Conservation (phyloP, 64 coral and sea anemone species). For the Cladopsammia gracilis region DNA sequence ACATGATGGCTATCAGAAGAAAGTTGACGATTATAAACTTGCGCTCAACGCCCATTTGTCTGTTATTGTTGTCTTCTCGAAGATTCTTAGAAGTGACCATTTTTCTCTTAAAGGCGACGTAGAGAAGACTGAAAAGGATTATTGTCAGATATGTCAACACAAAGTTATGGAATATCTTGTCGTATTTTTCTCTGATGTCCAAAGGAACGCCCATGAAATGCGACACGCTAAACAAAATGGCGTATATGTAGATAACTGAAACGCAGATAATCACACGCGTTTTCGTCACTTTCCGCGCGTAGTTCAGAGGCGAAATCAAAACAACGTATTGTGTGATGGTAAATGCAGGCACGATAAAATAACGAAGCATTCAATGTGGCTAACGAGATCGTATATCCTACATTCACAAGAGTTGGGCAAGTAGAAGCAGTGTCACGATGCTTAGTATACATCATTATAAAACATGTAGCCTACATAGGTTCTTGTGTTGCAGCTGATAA, state of each 20-base stretch:
- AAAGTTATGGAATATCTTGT: constrained; percentile 9
- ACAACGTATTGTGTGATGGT: constrained; percentile 40
- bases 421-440: neutral
- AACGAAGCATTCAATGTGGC: constrained; percentile 32
- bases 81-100: neutral
- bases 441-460: neutral
- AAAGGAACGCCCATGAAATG: neutral
- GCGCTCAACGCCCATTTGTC: too few relatives aligned
- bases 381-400: neutral
- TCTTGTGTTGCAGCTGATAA: neutral
- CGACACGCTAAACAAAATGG: neutral
- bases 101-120: constrained; percentile 19
- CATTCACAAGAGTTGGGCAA: neutral
- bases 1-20: constrained; percentile 24
- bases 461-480: neutral
- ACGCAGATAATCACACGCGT: constrained; percentile 11
- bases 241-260: neutral
- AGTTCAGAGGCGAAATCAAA: constrained; percentile 27
- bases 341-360: constrained; percentile 14
- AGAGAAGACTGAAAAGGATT: neutral
- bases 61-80: neutral
- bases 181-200: neutral
- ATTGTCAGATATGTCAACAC: constrained; percentile 11
- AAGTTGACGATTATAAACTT: constrained; percentile 26
- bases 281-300: constrained; percentile 10